These are phyloP conservation scores for Rhinogobius similis DNA, from an alignment of 2,113 vertebrate species.

Conservation along the genomic window DNA sequence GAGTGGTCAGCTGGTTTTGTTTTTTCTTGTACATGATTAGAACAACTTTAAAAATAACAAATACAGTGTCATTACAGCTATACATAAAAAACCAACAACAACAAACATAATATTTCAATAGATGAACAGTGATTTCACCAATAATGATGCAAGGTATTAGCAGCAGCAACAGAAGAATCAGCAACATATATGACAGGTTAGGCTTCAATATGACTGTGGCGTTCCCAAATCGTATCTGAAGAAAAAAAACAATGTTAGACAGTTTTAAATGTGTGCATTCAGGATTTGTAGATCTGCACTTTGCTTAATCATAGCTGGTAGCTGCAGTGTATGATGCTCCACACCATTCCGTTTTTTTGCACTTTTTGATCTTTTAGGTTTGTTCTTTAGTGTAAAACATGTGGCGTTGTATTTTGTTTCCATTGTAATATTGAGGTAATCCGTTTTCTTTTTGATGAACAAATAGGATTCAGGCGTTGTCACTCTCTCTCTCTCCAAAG, in stretches of 20 bases:
- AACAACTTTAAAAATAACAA: slow-evolving; percentile 66
- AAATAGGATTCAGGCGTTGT: no score
- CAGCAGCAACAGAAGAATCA: slow-evolving; percentile 36
- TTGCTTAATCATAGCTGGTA: no score
- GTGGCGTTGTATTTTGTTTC: no score
- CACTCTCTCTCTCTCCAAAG: no score
- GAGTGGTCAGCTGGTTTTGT: slow-evolving; percentile 80
- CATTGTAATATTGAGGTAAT: no score
- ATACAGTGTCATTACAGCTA: background rate
- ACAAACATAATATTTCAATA: background rate
- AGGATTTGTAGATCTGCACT: no score
- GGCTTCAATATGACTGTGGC: slow-evolving; percentile 8
- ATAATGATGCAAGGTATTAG: slow-evolving; percentile 77
- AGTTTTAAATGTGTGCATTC: background rate
- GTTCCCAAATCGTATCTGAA: slow-evolving; percentile 84
- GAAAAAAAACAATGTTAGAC: background rate
- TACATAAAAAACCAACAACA: no score
- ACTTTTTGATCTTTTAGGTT: no score
- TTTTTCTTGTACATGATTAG: slow-evolving; percentile 80
- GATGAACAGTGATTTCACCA: slow-evolving; percentile 60
- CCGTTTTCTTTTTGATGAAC: no score
- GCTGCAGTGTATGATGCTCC: no score
- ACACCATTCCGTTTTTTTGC: no score
- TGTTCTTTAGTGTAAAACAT: no score
- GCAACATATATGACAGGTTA: background rate